Evolutionary conservation across 2,888 invertebrate genomes (phyloP), one percentile per base, ranked within the genome.

Genomic region (Apotomis capreana): DNA sequence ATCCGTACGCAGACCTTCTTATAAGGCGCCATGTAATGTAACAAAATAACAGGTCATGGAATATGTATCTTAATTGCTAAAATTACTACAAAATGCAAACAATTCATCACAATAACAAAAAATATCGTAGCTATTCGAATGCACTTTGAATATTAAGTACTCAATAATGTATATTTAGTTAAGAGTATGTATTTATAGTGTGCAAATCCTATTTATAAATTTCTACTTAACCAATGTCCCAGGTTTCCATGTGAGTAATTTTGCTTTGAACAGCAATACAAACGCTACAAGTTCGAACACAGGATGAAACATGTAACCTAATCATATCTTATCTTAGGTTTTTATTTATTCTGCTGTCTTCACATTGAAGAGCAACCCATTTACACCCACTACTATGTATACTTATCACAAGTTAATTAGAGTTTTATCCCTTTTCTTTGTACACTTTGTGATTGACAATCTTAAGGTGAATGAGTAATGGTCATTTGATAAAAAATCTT

Each of bases 141-240:
- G 40, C 57, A 37, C 26, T 51, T 57, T 49, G 40, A 36, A 13
- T 63, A 57, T 70, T 70, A 70, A 70, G 70, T 70, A 70, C 70
- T 59, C 9, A 40, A 40, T 36, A 55, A 26, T 49, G 26, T 61
- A 61, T 26, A 26, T 26, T 26, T 26, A 61, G 55, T 67, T 60
- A 46, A 37, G 46, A 65, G 55, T 68, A 55, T 6, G 44, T 67
- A 61, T 55, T 54, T 61, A 69, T 46, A 8, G 26, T 51, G 37
- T 49, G 9, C 15, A 61, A 68, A 69, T 40, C 36, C 57, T 63
- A 58, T 37, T 15, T 13, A 63, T 37, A 63, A 54, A 52, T 52
- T 37, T 52, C 40, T 54, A 6, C 5, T 6, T 63, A 63, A 54
- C 0, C 13, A 58, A 40, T 64, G 37, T n/a, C 6, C n/a, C 37